Evolutionary conservation across 2,113 vertebrate species (phyloP).

Genomic region (Phainopepla nitens): DNA sequence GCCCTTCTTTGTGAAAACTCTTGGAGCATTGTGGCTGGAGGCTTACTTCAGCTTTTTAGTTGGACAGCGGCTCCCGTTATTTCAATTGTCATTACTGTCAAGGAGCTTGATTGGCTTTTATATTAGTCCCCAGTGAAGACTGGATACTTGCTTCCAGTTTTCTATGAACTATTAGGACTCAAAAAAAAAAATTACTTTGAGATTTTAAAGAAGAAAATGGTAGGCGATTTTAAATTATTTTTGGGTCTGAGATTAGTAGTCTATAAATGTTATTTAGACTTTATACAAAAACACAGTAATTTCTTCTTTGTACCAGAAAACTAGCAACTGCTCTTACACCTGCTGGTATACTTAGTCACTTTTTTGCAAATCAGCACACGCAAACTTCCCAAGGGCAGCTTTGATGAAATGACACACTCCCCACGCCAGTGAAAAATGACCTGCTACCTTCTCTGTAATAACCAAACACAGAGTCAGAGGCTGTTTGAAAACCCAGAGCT

Average conservation of each 20-base stretch:
- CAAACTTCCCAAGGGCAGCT: neutral
- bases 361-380: neutral
- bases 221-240: neutral
- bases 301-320: slow-evolving; percentile 1
- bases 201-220: neutral
- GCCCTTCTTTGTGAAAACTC: neutral
- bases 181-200: neutral
- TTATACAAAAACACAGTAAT: neutral
- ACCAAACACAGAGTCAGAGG: neutral
- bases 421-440: neutral
- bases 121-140: neutral
- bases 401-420: neutral
- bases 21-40: neutral
- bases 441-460: neutral
- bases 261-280: neutral
- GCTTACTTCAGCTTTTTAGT: neutral
- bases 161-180: neutral
- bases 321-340: neutral
- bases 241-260: neutral
- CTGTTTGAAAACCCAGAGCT: neutral
- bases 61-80: neutral
- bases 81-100: neutral
- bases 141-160: neutral
- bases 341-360: neutral
- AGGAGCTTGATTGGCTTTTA: neutral